Evolutionary conservation across 2,888 invertebrate species (phyloP).

Genomic region (Dicroscelio sp.): DNA sequence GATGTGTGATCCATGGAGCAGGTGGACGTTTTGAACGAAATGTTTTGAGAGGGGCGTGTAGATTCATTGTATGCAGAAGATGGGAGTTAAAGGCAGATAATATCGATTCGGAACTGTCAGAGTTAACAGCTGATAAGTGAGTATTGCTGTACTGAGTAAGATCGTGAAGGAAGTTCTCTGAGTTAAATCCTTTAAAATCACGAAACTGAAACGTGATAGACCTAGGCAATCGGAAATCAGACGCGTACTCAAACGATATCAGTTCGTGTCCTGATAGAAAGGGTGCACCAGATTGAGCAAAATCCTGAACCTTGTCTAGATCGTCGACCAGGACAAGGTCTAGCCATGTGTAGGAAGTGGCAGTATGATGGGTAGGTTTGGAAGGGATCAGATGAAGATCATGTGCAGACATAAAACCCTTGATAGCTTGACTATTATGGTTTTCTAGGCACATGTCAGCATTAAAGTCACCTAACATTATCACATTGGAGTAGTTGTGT

Average conservation of each 20-base stretch:
- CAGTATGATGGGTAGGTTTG: constrained; percentile 5
- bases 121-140: background rate
- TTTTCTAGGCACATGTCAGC: background rate
- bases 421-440: background rate
- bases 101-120: no score
- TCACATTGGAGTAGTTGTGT: background rate
- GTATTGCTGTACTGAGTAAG: no score
- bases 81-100: background rate
- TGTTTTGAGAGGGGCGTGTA: background rate
- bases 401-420: background rate
- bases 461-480: constrained; percentile 14
- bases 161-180: background rate
- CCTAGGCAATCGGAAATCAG: background rate
- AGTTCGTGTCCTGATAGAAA: constrained; percentile 18
- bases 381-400: background rate
- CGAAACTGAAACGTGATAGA: background rate
- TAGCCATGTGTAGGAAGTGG: background rate
- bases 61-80: background rate
- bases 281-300: background rate
- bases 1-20: background rate
- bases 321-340: background rate
- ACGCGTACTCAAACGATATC: background rate
- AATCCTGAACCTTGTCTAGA: background rate
- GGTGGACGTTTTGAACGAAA: background rate
- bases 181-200: background rate